phyloP scores from a whole-genome alignment of 1,140 invertebrate species.

The Ephestia elutella region DNA sequence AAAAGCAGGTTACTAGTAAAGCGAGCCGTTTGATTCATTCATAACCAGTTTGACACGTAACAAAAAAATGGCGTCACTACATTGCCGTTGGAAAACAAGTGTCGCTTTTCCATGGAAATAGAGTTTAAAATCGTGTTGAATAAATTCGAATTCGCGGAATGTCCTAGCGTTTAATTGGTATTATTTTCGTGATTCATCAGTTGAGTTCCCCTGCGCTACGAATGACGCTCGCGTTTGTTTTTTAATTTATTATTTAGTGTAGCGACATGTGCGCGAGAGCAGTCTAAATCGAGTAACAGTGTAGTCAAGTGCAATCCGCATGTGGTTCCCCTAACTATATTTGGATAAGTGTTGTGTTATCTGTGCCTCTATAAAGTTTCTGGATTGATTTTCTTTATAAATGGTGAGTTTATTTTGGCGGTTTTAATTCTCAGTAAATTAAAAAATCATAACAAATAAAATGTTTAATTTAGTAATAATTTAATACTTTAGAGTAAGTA shows the following conservation, averaged over 20 bases:
- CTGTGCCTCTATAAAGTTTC: not conserved
- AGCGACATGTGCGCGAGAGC: slow-evolving; percentile 22
- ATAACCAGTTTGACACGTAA: slow-evolving; percentile 15
- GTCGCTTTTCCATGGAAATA: slow-evolving; percentile 4
- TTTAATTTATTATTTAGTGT: slow-evolving; percentile 26
- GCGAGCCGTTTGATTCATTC: slow-evolving; percentile 16
- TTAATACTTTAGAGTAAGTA: no score
- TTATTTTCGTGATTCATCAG: slow-evolving; percentile 66
- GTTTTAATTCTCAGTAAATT: no score
- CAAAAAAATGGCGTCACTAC: slow-evolving; percentile 15
- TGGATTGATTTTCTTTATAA: not conserved
- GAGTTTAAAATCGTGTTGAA: slow-evolving; percentile 6
- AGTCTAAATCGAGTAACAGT: slow-evolving; percentile 20
- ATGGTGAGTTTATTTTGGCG: not conserved
- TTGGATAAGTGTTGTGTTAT: not conserved
- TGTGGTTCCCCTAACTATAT: not conserved
- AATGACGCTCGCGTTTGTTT: slow-evolving; percentile 33
- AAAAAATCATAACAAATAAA: no score
- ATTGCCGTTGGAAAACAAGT: slow-evolving; percentile 1
- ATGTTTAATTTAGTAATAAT: no score
- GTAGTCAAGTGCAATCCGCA: slow-evolving; percentile 12
- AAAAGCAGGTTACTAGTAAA: slow-evolving; percentile 12
- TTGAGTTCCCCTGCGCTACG: slow-evolving; percentile 33
- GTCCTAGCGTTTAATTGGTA: slow-evolving; percentile 49
- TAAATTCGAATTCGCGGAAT: slow-evolving; percentile 13